phyloP scores from a whole-genome alignment of 2,888 invertebrate genomes.

The Exephanes ischioxanthus region DNA sequence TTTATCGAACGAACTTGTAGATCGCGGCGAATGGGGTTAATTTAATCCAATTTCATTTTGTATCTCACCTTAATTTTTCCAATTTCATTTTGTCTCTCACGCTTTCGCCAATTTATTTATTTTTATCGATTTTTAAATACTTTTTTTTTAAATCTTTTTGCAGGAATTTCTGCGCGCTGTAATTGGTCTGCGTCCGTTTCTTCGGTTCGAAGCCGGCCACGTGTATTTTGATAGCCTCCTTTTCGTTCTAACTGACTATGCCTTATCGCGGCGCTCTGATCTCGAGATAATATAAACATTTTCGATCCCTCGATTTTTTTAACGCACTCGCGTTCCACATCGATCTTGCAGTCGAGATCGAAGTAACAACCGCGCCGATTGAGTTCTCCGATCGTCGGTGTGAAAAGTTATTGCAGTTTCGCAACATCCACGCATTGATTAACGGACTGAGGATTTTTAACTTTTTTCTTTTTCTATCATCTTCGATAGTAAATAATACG shows the following conservation, averaged over 20 bases:
- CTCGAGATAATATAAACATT: conserved; percentile 2
- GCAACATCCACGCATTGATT: not conserved
- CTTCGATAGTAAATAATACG: not conserved
- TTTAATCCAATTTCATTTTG: not conserved
- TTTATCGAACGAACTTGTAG: not conserved
- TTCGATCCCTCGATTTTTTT: not conserved
- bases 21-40: not conserved
- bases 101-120: conserved; percentile 1
- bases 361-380: not conserved
- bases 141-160: not conserved
- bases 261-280: not conserved
- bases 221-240: conserved; percentile 11
- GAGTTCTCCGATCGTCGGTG: not conserved
- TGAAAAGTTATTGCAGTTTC: not conserved
- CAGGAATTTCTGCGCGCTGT: not conserved
- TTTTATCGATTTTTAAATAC: not conserved
- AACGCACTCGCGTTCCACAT: not conserved
- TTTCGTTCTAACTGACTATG: not conserved
- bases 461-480: not conserved
- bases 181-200: not conserved
- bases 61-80: not conserved
- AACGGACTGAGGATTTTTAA: not conserved
- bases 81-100: not conserved
- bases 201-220: not conserved
- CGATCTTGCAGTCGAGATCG: conserved; percentile 12